Base-by-base conservation (phyloP, 1,140 invertebrate genomes). In the Bombus picipes region DNA sequence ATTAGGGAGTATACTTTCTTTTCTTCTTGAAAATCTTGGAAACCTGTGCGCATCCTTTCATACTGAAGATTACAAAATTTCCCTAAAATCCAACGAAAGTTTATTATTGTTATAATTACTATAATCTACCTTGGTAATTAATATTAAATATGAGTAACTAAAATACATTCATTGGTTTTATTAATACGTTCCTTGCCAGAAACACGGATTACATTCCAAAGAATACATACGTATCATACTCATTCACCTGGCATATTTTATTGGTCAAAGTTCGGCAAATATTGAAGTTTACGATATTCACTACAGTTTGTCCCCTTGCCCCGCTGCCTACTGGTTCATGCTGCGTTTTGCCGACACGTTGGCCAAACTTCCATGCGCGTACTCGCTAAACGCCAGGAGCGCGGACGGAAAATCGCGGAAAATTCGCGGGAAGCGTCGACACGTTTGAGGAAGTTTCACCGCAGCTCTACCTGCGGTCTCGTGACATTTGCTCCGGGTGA, bases 351-450 rank as follows among this genome's bases (percentile, higher is more conserved):
- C 22, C 66, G 25, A 43, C 66, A 41, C 32, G 57, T 43, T 47
- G 43, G 34, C 28, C 71, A 81, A 81, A 85, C 25, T 80, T 84
- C 0, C 34, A 18, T 1, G 39, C 57, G 68, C 47, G 71, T 41
- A 39, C 13, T 1, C 8, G 37, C 22, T 9, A n/a, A 73, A 84
- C 53, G 75, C 59, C 59, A 59, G 39, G 3, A 65, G 59, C 39
- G 39, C 22, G 47, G 66, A 59, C 47, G 53, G 4, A 3, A n/a
- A 47, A n/a, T 28, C 77, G 68, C 10, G 68, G 83, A 66, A 73
- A 79, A 81, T 85, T 73, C 70, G 18, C 15, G 77, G 10, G 62
- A 84, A 84, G 53, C 41, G 62, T 32, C 34, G 37, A 77, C 43
- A 68, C 62, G 37, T 78, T 18, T 28, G 10, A 34, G 18, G 34